Evolutionary conservation across 2,888 invertebrate genomes (phyloP), one percentile per base, ranked within the genome.

Genomic region (Lypha dubia): DNA sequence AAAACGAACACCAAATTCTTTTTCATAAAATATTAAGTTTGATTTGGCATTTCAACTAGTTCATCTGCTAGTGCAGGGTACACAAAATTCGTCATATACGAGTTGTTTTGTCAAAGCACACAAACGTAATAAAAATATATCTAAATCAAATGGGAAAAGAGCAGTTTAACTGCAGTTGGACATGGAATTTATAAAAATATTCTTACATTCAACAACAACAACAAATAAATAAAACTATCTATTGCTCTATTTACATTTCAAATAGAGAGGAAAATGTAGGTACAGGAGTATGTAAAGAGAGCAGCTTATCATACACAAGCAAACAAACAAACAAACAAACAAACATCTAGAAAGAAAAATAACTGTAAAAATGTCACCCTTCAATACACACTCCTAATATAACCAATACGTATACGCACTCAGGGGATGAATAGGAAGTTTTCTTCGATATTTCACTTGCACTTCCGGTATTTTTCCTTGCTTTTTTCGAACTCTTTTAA

Each of bases 391-490:
- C n/a, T n/a, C n/a, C n/a, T n/a, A n/a, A n/a, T n/a, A n/a, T n/a
- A 44, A 44, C 15, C 20, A 17, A 67, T 15, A 56, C 35, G 32
- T 53, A 63, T 22, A 68, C 38, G 70, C 62, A 70, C 35, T 70
- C 51, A 77, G 63, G 84, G 84, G 81, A 58, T 84, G 80, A 65
- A 60, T 63, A 68, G 49, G 28, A 63, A 80, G 81, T 68, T 81
- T 84, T 77, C 11, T 41, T 76, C 46, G 44, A 60, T 68, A 81
- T 80, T 84, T 74, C 74, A 74, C 73, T 77, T 77, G 81, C 63
- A 84, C 84, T 84, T 77, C 84, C 84, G 81, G 84, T 68, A 81
- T 84, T 81, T 84, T 71, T 53, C 13, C 15, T 44, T 38, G 20
- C 15, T 53, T 71, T 44, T 56, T 62, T 22, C 35, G 17, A 22